Percentiles rank a stretch among this genome's conserved stretches.
These are phyloP conservation scores for Urocitellus parryii DNA, from an alignment of 2,113 vertebrate species.

Conservation along the genomic window DNA sequence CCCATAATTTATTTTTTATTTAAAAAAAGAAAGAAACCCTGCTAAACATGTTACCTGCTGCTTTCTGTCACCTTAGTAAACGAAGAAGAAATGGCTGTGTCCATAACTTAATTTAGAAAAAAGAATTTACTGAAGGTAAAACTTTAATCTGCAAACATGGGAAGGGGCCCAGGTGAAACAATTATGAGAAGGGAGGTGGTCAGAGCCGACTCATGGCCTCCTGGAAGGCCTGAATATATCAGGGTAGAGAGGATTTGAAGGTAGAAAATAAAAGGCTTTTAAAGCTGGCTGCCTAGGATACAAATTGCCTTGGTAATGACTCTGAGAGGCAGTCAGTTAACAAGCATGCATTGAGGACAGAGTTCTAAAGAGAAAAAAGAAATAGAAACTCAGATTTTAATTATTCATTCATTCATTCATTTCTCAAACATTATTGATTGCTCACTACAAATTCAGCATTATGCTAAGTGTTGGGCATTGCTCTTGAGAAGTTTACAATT, in stretches of 20 bases:
- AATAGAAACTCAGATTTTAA: conserved; percentile 58
- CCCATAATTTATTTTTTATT: conserved; percentile 19
- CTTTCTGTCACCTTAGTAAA: conserved; percentile 36
- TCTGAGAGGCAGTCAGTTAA: conserved; percentile 64
- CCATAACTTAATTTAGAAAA: conserved; percentile 68
- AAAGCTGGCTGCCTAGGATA: conserved; percentile 51
- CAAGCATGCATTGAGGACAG: conserved; percentile 45
- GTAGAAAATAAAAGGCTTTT: conserved; percentile 62
- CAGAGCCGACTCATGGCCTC: background rate
- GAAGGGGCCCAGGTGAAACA: conserved; percentile 17
- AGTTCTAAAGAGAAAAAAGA: conserved; percentile 54
- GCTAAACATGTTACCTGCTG: conserved; percentile 49
- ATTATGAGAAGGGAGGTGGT: conserved; percentile 16
- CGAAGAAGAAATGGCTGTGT: conserved; percentile 49
- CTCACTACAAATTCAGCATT: conserved; percentile 32
- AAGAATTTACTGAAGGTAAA: conserved; percentile 58
- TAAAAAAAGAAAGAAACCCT: background rate
- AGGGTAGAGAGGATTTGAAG: conserved; percentile 30
- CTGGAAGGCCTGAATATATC: background rate
- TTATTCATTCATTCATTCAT: conserved; percentile 56
- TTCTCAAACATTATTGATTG: conserved; percentile 32
- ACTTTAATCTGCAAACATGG: conserved; percentile 60
- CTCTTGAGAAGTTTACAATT: conserved; percentile 49
- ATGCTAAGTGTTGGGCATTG: conserved; percentile 11
- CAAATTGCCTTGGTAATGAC: conserved; percentile 63